Conservation (phyloP, 2,113 vertebrate genomes). For the Sceloporus undulatus region DNA sequence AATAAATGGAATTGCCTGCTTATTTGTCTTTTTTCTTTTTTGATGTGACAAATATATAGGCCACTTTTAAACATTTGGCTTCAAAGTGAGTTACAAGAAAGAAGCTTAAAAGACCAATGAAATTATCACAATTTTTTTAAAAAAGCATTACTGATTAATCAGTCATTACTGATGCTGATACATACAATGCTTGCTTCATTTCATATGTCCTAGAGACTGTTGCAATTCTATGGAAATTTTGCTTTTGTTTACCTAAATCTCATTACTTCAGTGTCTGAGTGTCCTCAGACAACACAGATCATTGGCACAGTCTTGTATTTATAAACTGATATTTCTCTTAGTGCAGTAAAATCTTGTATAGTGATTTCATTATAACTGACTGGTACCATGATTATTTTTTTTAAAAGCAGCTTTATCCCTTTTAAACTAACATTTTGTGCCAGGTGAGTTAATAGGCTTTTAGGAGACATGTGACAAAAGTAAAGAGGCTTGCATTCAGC, state of each 20-base stretch:
- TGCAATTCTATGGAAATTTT: not conserved
- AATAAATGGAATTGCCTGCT: not conserved
- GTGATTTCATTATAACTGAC: slow-evolving; percentile 1
- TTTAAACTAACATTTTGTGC: slow-evolving; percentile 16
- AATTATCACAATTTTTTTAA: not conserved
- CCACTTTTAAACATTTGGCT: no score
- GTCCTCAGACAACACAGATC: not conserved
- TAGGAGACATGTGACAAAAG: slow-evolving; percentile 12
- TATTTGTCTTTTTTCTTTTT: no score
- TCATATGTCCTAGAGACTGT: not conserved
- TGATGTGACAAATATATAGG: not conserved
- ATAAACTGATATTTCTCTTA: not conserved
- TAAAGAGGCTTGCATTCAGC: not conserved
- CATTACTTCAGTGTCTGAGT: not conserved
- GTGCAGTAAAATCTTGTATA: not conserved
- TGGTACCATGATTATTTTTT: not conserved
- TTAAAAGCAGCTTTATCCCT: not conserved
- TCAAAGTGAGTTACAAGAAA: no score
- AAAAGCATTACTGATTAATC: not conserved
- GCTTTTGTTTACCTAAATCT: not conserved
- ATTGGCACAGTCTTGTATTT: not conserved
- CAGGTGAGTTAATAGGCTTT: not conserved
- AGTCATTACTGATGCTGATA: not conserved
- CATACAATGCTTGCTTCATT: not conserved
- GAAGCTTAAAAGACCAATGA: not conserved